Conservation (phyloP, 2,113 vertebrate genomes). For the Propithecus coquereli region DNA sequence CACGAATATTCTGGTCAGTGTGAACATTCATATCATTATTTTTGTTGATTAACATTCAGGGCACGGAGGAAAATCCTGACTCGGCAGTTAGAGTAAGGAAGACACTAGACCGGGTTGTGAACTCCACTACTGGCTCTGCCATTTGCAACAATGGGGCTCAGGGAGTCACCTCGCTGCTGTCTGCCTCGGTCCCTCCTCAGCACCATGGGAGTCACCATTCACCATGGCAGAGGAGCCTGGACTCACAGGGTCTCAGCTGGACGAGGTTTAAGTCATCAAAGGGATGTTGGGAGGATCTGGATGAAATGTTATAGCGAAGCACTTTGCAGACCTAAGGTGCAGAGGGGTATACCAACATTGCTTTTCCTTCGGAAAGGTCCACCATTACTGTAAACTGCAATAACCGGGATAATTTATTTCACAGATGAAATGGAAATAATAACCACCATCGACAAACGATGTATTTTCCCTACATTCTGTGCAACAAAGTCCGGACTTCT, state of each 20-base stretch:
- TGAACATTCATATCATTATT: not conserved
- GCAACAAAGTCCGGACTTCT: not conserved
- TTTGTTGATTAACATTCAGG: not conserved
- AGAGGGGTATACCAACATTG: not conserved
- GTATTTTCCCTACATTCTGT: not conserved
- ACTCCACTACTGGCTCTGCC: fast-evolving
- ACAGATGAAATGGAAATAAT: not conserved
- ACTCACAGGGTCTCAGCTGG: not conserved
- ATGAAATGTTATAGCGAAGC: not conserved
- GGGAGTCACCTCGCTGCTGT: too few species aligned
- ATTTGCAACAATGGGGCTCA: fast-evolving
- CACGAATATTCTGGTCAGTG: not conserved
- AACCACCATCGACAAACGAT: not conserved
- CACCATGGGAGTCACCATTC: fast-evolving
- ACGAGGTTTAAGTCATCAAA: not conserved
- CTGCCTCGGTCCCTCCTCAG: not conserved
- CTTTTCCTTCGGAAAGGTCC: not conserved
- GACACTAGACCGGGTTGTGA: not conserved
- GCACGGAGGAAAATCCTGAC: not conserved
- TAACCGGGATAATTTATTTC: not conserved
- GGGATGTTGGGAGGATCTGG: not conserved
- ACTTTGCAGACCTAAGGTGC: not conserved
- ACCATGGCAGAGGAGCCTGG: not conserved
- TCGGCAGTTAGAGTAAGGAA: not conserved
- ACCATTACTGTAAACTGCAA: not conserved